Base-by-base conservation (phyloP, 1,140 invertebrate genomes). In the Drusus annulatus region DNA sequence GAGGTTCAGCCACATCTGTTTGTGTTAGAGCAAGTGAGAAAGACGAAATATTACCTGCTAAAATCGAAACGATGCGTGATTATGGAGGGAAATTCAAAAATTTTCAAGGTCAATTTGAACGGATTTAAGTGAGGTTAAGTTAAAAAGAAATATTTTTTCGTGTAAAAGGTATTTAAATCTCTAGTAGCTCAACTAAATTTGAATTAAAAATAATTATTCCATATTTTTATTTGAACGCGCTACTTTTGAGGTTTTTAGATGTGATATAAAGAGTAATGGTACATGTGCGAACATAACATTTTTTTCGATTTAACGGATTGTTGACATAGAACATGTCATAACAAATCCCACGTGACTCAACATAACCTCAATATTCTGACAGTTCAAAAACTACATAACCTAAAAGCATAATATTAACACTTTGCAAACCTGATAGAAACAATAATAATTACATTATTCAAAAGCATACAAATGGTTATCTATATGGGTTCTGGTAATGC, bases 321-420 rank as follows among this genome's bases (percentile, higher is more conserved):
- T 50, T 82, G 74, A 82, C 81, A 80, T 78, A 80, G 63, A 69
- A 56, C 63, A 51, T 80, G 81, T 82, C 81, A 82, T 76, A 82
- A 65, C 51, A 54, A 63, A 78, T 28, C 23, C 52, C 76, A 78
- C 76, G 76, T 78, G 76, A 79, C 68, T 28, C n/a, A 21, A 50
- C 60, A 76, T 76, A 76, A 76, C 74, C 74, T 63, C 74, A 76
- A 76, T 28, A 76, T 51, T 71, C 25, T 71, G 68, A 71, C 68
- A 71, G 68, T 52, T 71, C 19, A 71, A 71, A 31, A 51, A 19
- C 28, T 73, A 79, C 78, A 79, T 79, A 79, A 79, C 78, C 78
- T 79, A 79, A 45, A 69, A 78, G 16, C 17, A 71, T 25, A 71
- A 71, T 51, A 71, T 71, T 71, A 71, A 71, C 68, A 17, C 68